Evolutionary conservation across 2,888 invertebrate species (phyloP), one percentile per base, ranked within the genome.

Genomic region (Notodromas monacha): DNA sequence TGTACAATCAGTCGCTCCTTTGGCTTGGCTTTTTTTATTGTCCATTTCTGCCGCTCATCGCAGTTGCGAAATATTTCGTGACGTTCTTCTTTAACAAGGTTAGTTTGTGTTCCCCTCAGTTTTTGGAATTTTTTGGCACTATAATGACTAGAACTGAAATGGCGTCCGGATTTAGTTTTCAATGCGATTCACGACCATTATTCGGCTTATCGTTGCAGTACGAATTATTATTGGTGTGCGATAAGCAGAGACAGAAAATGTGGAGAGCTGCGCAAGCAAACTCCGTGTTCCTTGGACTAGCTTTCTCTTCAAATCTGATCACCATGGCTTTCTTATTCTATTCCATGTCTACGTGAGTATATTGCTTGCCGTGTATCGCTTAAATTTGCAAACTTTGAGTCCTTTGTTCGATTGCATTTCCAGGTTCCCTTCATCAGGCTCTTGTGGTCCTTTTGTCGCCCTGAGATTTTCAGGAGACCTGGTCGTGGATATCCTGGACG

Each of bases 21-120:
- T 73, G 72, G 70, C 52, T 68, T 36, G 72, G 68, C 4, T 52
- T 65, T 39, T 58, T 65, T 40, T 70, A 67, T 51, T 59, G 65
- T 30, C 74, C 74, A 1, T 45, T 65, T 34, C 48, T 73, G 37
- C 57, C 63, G 4, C 44, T 61, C 4, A 52, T 65, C 2, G 58
- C 68, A 21, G 53, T 65, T 13, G 30, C 64, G 28, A 72, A 72
- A 48, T 53, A 72, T 43, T 54, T 66, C 36, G 42, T 68, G 11
- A 61, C 63, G 15, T 73, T 72, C 54, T 68, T 73, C 41, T 54
- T 68, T 15, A 64, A 65, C 44, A 54, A 59, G 42, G 50, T 51
- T 33, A 40, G 42, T 39, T 26, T 12, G 3, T 26, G 12, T 28
- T 32, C 29, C 29, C 4, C 27, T 3, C 6, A 34, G 4, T 12